phyloP scores from a whole-genome alignment of 1,140 invertebrate species.

The Drosophila persimilis region DNA sequence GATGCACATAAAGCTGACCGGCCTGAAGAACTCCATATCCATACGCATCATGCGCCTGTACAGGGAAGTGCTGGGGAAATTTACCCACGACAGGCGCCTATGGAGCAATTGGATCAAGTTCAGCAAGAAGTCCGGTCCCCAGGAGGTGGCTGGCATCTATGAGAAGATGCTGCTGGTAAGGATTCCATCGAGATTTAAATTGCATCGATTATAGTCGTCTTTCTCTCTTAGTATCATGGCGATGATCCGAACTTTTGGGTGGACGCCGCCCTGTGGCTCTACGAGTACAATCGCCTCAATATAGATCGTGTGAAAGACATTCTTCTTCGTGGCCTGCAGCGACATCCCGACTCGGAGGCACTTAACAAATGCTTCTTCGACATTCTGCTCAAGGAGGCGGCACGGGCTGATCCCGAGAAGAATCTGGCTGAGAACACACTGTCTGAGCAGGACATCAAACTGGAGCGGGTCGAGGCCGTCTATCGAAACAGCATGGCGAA shows the following conservation, averaged over 20 bases:
- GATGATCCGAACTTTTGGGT: slow-evolving; percentile 64
- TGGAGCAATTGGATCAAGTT: slow-evolving; percentile 75
- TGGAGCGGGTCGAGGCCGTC: slow-evolving; percentile 66
- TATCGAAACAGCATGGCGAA: slow-evolving; percentile 68
- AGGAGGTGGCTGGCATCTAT: slow-evolving; percentile 74
- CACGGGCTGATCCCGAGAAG: slow-evolving; percentile 34
- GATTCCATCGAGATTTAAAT: not conserved
- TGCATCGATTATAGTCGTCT: not conserved
- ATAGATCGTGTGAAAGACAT: slow-evolving; percentile 64
- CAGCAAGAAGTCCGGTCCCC: slow-evolving; percentile 60
- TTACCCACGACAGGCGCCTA: slow-evolving; percentile 59
- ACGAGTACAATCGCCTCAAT: slow-evolving; percentile 63
- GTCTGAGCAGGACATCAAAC: slow-evolving; percentile 63
- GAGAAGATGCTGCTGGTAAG: slow-evolving; percentile 78
- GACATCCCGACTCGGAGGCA: slow-evolving; percentile 59
- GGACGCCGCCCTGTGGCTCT: slow-evolving; percentile 69
- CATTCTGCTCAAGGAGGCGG: slow-evolving; percentile 63
- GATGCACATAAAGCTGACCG: slow-evolving; percentile 42
- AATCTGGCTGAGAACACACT: slow-evolving; percentile 51
- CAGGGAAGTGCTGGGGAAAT: slow-evolving; percentile 61
- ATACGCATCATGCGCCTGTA: slow-evolving; percentile 69
- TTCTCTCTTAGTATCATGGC: slow-evolving; percentile 60
- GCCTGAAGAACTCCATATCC: slow-evolving; percentile 58
- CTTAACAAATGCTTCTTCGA: slow-evolving; percentile 75
- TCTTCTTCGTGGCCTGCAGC: slow-evolving; percentile 66